These are phyloP conservation scores for Neodon shergylaensis DNA, from an alignment of 2,113 vertebrate genomes.

Conservation along the genomic window DNA sequence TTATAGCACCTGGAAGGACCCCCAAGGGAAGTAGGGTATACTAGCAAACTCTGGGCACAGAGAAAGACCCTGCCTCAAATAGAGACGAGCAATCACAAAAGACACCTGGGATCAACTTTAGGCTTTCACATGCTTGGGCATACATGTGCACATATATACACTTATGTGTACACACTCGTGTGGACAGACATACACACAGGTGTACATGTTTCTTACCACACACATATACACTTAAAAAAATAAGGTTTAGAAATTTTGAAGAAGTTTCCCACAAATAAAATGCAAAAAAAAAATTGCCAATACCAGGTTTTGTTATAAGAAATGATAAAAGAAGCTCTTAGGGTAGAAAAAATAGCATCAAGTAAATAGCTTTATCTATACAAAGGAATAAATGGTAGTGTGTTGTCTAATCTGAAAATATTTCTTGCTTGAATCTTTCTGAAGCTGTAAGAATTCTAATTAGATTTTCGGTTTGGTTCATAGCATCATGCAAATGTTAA, in stretches of 20 bases:
- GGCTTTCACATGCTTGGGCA: neutral
- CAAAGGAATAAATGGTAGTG: neutral
- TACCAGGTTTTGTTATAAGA: neutral
- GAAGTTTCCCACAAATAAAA: neutral
- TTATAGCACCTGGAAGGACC: neutral
- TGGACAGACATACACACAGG: neutral
- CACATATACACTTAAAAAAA: neutral
- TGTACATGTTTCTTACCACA: neutral
- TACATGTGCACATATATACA: neutral
- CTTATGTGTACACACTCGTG: neutral
- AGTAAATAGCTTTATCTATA: neutral
- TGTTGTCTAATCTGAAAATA: neutral
- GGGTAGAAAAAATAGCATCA: neutral
- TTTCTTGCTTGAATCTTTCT: neutral
- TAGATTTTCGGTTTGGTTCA: neutral
- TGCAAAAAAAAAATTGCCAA: no score
- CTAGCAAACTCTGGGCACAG: neutral
- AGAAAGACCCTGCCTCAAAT: neutral
- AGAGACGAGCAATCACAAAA: neutral
- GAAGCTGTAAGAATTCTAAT: conserved; percentile 9
- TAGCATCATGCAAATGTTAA: neutral
- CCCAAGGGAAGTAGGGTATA: neutral
- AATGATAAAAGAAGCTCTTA: neutral
- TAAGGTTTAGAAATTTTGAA: neutral
- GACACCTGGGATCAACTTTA: neutral